Percentiles rank a stretch among this genome's conserved stretches.
These are phyloP conservation scores for Lasiommata megera DNA, from an alignment of 2,888 invertebrate species.

Conservation along the genomic window DNA sequence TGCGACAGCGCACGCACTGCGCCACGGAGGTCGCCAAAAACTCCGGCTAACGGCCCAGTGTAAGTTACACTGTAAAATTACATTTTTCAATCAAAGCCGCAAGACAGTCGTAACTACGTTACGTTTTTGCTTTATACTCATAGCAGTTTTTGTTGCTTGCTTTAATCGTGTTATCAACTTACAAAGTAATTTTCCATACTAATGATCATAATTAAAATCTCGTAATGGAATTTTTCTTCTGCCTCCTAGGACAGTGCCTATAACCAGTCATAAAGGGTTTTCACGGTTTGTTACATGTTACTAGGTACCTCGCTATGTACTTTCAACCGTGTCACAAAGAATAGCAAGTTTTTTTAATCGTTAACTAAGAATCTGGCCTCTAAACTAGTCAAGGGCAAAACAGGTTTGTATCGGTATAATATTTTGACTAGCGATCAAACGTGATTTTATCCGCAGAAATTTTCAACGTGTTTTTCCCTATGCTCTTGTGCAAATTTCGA, in stretches of 20 bases:
- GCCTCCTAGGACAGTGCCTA: background rate
- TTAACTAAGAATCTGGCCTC: background rate
- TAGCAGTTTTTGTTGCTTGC: background rate
- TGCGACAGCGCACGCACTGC: too few species aligned
- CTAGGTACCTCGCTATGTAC: background rate
- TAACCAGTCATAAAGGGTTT: background rate
- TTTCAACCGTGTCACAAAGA: background rate
- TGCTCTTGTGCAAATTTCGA: too few species aligned
- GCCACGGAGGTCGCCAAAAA: too few species aligned
- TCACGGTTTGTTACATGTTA: background rate
- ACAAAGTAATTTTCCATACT: background rate
- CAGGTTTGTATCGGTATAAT: background rate
- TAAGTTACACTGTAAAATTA: too few species aligned
- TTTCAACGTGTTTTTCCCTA: too few species aligned
- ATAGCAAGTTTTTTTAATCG: background rate
- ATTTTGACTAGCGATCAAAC: too few species aligned
- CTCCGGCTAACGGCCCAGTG: too few species aligned
- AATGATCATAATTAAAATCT: slow-evolving; percentile 1
- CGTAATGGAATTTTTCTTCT: slow-evolving; percentile 9
- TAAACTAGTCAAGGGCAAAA: slow-evolving; percentile 5
- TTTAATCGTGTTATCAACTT: background rate
- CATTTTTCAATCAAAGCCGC: too few species aligned
- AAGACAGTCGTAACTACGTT: too few species aligned
- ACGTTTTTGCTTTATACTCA: too few species aligned
- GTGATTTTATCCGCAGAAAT: too few species aligned